Percentiles rank a stretch among this genome's conserved stretches.
These are phyloP conservation scores for Phaedon cochleariae DNA, from an alignment of 2,888 invertebrate genomes.

Conservation along the genomic window DNA sequence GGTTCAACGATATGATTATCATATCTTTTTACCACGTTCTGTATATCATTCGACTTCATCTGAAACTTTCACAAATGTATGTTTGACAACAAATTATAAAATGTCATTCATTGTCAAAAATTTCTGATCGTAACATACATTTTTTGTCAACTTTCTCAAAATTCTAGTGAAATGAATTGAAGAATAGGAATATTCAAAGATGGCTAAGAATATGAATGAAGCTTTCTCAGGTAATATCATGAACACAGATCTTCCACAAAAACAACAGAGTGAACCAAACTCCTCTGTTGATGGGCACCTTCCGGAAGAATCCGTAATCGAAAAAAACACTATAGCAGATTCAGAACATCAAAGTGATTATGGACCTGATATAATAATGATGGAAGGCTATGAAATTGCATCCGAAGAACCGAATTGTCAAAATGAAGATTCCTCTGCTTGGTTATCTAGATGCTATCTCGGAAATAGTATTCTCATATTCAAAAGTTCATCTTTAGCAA, in stretches of 20 bases:
- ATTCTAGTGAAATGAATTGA: neutral
- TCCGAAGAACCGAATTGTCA: neutral
- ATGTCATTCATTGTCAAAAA: neutral
- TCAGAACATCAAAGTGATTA: too few species aligned
- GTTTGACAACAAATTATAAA: too few species aligned
- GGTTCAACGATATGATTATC: too few species aligned
- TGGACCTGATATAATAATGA: too few species aligned
- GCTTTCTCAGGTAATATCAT: neutral
- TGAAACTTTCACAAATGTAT: too few species aligned
- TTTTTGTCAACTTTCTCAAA: neutral
- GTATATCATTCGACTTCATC: neutral
- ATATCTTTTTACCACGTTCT: too few species aligned
- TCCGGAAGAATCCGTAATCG: neutral
- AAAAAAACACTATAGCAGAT: neutral
- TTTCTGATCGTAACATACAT: neutral
- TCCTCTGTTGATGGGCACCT: neutral
- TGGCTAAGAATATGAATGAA: neutral
- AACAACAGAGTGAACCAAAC: neutral
- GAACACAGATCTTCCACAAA: neutral
- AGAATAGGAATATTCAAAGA: too few species aligned
- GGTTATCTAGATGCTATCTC: constrained; percentile 57
- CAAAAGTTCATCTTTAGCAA: constrained; percentile 71
- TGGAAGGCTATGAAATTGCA: neutral
- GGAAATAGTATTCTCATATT: constrained; percentile 75
- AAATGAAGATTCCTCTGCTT: constrained; percentile 29